phyloP scores from a whole-genome alignment of 2,797 vertebrate genomes.

The Coccyzus lansbergi region DNA sequence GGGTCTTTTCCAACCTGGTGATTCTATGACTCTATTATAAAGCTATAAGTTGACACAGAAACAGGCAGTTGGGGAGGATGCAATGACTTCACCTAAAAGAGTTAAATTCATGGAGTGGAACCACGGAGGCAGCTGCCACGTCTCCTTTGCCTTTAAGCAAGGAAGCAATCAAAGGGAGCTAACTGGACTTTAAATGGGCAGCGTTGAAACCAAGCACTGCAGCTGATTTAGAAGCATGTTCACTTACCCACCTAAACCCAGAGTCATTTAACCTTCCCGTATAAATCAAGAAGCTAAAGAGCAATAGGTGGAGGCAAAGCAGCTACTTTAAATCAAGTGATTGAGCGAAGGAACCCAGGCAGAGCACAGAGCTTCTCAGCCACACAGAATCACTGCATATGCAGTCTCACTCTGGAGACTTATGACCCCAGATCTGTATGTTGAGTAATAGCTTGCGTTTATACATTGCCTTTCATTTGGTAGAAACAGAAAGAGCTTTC shows the following conservation, averaged over 20 bases:
- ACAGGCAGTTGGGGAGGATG: neutral
- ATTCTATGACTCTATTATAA: too few relatives aligned
- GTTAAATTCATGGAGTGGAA: neutral
- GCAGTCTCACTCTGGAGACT: neutral
- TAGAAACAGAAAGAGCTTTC: neutral
- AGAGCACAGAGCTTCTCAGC: neutral
- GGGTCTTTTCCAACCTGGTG: too few relatives aligned
- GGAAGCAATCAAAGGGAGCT: neutral
- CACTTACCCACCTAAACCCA: neutral
- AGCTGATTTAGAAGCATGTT: conserved; percentile 20
- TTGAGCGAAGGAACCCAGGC: neutral
- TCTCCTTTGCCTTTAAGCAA: neutral
- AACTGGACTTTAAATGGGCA: neutral
- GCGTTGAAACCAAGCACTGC: neutral
- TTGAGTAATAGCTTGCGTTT: neutral
- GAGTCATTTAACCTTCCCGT: neutral
- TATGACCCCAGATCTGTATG: neutral
- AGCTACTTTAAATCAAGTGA: neutral
- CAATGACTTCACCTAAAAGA: neutral
- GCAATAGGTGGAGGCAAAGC: neutral
- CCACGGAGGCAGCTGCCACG: neutral
- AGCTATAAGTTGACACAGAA: neutral
- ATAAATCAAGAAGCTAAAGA: conserved; percentile 30
- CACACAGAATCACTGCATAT: neutral
- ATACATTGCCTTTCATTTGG: neutral